phyloP scores from a whole-genome alignment of 2,888 invertebrate species.

The Tachina fera region DNA sequence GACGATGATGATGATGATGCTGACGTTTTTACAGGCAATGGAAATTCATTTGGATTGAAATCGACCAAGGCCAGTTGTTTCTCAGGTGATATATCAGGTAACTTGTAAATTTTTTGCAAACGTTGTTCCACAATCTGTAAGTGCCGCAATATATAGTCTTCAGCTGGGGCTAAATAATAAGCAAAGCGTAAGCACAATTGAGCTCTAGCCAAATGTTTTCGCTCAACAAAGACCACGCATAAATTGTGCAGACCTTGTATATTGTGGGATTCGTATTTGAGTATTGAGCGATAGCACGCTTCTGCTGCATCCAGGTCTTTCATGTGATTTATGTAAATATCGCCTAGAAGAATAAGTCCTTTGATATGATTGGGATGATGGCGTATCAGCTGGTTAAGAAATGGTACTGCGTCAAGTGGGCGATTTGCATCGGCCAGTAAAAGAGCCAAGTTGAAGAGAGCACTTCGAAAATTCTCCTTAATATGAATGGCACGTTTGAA shows the following conservation, averaged over 20 bases:
- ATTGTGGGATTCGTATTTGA: conserved; percentile 94
- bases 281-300: conserved; percentile 95
- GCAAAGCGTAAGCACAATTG: conserved; percentile 93
- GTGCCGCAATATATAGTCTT: conserved; percentile 95
- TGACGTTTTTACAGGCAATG: conserved; percentile 62
- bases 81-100: conserved; percentile 80
- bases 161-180: conserved; percentile 91
- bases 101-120: conserved; percentile 79
- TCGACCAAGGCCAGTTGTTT: conserved; percentile 81
- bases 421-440: conserved; percentile 93
- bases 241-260: conserved; percentile 97
- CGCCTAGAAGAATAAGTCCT: conserved; percentile 95
- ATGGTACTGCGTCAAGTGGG: conserved; percentile 95
- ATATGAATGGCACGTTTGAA: conserved; percentile 94
- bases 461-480: conserved; percentile 95
- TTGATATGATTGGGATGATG: conserved; percentile 97
- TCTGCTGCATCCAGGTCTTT: conserved; percentile 97
- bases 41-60: conserved; percentile 82
- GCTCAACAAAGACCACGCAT: conserved; percentile 97
- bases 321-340: conserved; percentile 97
- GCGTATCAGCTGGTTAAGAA: conserved; percentile 94
- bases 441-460: conserved; percentile 96
- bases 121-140: conserved; percentile 89
- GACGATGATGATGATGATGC: conserved; percentile 41
- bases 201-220: conserved; percentile 92